Evolutionary conservation across 2,888 invertebrate genomes (phyloP).

Genomic region (Prenolepis imparis): DNA sequence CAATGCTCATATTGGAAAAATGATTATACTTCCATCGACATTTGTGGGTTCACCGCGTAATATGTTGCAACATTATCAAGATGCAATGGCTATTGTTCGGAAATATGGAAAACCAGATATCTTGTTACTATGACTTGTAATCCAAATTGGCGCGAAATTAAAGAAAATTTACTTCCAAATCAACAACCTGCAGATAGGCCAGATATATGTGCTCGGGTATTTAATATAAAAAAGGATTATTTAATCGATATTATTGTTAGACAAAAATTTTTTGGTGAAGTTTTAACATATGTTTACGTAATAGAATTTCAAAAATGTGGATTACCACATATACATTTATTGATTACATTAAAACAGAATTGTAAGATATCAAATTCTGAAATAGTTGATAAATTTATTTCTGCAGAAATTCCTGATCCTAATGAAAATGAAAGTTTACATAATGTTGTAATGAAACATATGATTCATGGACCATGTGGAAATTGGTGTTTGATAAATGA

Average conservation of each 20-base stretch:
- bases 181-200: slow-evolving; percentile 67
- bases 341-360: slow-evolving; percentile 45
- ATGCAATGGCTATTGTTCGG: slow-evolving; percentile 67
- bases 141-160: slow-evolving; percentile 69
- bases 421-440: slow-evolving; percentile 70
- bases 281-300: slow-evolving; percentile 59
- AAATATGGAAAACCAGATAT: slow-evolving; percentile 64
- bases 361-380: slow-evolving; percentile 68
- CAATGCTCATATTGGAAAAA: slow-evolving; percentile 49
- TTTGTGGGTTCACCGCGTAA: slow-evolving; percentile 67
- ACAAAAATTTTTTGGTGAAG: slow-evolving; percentile 60
- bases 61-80: slow-evolving; percentile 68
- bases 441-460: slow-evolving; percentile 74
- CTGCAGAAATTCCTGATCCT: slow-evolving; percentile 81
- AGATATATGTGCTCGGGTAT: slow-evolving; percentile 63
- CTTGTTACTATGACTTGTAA: slow-evolving; percentile 51
- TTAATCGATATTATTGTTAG: slow-evolving; percentile 57
- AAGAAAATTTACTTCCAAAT: slow-evolving; percentile 61
- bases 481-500: slow-evolving; percentile 56
- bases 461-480: slow-evolving; percentile 81
- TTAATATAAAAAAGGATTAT: slow-evolving; percentile 56
- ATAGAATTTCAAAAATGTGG: slow-evolving; percentile 71
- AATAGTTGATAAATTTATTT: slow-evolving; percentile 65
- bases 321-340: slow-evolving; percentile 65
- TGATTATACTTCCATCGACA: slow-evolving; percentile 62